Conservation (phyloP, 2,113 vertebrate genomes). For the Lepidothrix coronata region DNA sequence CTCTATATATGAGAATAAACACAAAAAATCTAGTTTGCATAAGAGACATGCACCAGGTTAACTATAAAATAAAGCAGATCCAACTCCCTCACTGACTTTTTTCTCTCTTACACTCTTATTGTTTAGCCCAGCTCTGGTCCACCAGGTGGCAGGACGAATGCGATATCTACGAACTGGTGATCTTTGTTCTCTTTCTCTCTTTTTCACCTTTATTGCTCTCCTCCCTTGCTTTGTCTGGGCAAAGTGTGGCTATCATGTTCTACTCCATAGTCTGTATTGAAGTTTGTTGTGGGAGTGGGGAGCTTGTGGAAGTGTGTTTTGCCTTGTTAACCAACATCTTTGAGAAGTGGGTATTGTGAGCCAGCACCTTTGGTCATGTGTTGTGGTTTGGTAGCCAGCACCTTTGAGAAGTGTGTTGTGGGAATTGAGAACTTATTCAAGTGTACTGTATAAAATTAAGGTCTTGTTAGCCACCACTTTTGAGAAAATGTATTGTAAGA, state of each 20-base stretch:
- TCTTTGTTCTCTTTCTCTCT: too few relatives aligned
- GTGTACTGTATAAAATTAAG: neutral
- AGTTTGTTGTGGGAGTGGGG: neutral
- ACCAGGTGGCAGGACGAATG: too few relatives aligned
- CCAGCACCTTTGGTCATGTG: neutral
- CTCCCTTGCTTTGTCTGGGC: neutral
- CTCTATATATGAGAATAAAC: neutral
- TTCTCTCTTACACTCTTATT: neutral
- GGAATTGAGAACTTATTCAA: neutral
- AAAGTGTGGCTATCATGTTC: neutral
- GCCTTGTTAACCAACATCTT: neutral
- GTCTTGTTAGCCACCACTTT: neutral
- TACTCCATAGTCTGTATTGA: neutral
- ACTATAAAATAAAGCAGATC: fast-evolving
- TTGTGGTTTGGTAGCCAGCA: neutral
- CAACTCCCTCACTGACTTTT: neutral
- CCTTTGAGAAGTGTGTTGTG: neutral
- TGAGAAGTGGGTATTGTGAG: neutral
- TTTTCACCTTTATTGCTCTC: too few relatives aligned
- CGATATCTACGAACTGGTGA: too few relatives aligned
- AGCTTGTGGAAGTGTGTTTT: neutral
- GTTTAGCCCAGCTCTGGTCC: neutral
- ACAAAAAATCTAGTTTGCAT: neutral
- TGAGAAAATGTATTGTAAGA: neutral
- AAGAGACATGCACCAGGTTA: neutral